Base-by-base conservation (phyloP, 2,888 invertebrate species). In the Nomada ruficornis region DNA sequence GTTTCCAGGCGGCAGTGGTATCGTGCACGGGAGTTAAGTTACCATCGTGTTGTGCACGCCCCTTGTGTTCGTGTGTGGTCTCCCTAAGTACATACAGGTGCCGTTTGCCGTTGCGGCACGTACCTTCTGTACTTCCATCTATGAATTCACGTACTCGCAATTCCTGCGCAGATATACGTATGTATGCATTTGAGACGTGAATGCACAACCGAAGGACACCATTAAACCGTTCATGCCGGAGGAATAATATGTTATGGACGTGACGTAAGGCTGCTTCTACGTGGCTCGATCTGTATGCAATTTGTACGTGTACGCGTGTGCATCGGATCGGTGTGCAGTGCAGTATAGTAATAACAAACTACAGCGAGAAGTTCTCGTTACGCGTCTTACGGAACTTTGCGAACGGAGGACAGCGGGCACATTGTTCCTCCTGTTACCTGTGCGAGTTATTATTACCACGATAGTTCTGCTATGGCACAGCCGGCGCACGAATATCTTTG, bases 91-190 rank as follows among this genome's bases (percentile, higher is more conserved):
- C 71, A 60, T 29, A 68, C 70, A 55, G 57, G 75, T 44, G 62
- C 68, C 69, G 77, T 77, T 77, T 57, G 55, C 50, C 55, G 65
- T 42, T 26, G 47, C 76, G 57, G 76, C 82, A 84, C 80, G 80
- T 82, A 80, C 71, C 64, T 70, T 63, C 81, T 79, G 64, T 60
- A 73, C 70, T 79, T 83, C 65, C 79, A 76, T 76, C 83, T 69
- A 75, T 70, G 84, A 83, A 78, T 85, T 78, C 84, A 83, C 84
- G 84, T 85, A 83, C 65, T 70, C 59, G 74, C 84, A 73, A 83
- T 83, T 80, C 68, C 73, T 76, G 54, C 23, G 18, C 67, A 47
- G 69, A 77, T 77, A 52, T 76, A 80, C 59, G 62, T 63, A 59
- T 23, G 18, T 11, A 52, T n/a, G 42, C 62, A 65, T 26, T 55